Conservation (phyloP, 2,797 vertebrate species). For the Alcedo atthis region DNA sequence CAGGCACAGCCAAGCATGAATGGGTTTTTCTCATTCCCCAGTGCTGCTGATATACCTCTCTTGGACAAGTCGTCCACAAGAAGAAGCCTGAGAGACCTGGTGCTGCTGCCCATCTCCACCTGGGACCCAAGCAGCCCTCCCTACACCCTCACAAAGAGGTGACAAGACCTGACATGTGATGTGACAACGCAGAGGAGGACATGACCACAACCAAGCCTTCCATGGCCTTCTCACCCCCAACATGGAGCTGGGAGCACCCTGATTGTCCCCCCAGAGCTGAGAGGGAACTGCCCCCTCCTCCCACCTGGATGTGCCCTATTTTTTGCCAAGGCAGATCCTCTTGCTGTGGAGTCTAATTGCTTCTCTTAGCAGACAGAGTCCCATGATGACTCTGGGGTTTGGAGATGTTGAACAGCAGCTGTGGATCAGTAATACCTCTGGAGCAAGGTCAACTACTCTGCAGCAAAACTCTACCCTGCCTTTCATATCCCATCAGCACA, state of each 20-base stretch:
- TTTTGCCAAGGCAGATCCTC: neutral
- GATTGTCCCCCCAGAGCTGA: neutral
- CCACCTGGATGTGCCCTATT: neutral
- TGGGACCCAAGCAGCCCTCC: neutral
- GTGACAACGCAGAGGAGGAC: neutral
- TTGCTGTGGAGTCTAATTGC: conserved; percentile 8
- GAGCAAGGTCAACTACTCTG: conserved; percentile 52
- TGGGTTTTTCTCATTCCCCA: neutral
- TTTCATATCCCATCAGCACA: conserved; percentile 57
- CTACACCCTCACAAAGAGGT: neutral
- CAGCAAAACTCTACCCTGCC: conserved; percentile 41
- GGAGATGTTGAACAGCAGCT: conserved; percentile 39
- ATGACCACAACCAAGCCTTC: neutral
- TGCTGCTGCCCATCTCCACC: neutral
- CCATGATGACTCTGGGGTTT: conserved; percentile 23
- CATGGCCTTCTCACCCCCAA: neutral
- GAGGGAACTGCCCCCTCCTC: neutral
- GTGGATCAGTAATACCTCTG: conserved; percentile 14
- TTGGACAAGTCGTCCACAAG: neutral
- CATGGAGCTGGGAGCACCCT: neutral
- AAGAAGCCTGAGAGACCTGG: neutral
- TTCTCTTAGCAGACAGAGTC: conserved; percentile 17
- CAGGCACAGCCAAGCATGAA: neutral
- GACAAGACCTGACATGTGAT: neutral
- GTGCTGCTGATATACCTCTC: neutral